phyloP scores from a whole-genome alignment of 1,140 invertebrate genomes.

The Papilio dardanus region DNA sequence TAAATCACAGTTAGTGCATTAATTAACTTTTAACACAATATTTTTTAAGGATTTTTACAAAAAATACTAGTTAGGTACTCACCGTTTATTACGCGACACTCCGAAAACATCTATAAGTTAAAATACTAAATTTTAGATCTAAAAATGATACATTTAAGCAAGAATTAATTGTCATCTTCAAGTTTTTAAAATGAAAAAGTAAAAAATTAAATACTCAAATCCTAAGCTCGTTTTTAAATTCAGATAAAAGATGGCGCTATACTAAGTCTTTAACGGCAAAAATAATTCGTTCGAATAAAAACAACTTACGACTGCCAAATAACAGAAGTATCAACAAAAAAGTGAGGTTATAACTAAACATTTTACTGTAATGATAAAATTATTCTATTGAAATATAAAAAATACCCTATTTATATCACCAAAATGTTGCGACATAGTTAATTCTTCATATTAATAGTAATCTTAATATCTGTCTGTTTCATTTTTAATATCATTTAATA shows the following conservation, averaged over 20 bases:
- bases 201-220: too few relatives aligned
- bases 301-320: slow-evolving; percentile 16
- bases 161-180: too few relatives aligned
- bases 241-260: neutral
- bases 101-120: too few relatives aligned
- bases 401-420: too few relatives aligned
- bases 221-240: neutral
- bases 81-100: neutral
- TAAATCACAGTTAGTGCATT: too few relatives aligned
- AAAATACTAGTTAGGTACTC: too few relatives aligned
- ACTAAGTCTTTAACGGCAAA: neutral
- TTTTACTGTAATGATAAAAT: neutral
- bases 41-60: too few relatives aligned
- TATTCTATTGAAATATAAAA: too few relatives aligned
- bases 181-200: too few relatives aligned
- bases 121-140: neutral
- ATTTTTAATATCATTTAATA: too few relatives aligned
- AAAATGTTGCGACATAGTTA: neutral
- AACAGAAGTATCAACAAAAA: neutral
- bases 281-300: neutral
- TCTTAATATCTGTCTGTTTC: neutral
- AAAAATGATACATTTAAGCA: too few relatives aligned
- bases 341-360: neutral
- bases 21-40: too few relatives aligned
- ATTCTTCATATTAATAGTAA: neutral